Evolutionary conservation across 2,113 vertebrate species (phyloP), one percentile per base, ranked within the genome.

Genomic region (Dolichallabes microphthalmus): DNA sequence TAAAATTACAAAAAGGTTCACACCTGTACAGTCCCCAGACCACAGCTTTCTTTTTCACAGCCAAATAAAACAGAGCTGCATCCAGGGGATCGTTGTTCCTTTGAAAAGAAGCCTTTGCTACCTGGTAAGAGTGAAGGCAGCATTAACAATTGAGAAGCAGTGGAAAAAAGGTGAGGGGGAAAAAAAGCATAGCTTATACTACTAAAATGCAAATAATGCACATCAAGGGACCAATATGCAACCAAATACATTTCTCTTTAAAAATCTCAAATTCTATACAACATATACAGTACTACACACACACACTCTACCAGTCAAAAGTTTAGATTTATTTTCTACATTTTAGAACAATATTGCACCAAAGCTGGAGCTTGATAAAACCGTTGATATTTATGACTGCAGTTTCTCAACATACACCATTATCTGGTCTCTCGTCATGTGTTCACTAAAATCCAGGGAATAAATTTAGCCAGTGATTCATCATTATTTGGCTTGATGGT

Each of bases 11-110:
- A n/a, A 82, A 50, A 53, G 22, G 32, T 66, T 22, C 92, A 22
- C 93, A 98, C 98, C 98, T 97, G 92, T 97, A 99, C 73, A 99
- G 92, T 83, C 98, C 98, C 98, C 98, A 99, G 85, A 99, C 96
- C 85, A 99, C 97, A 85, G 97, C 96, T 88, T 99, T 99, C 95
- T 99, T 99, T 93, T 96, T 98, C 96, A 99, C 94, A 0, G 98
- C 97, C 0, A 99, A 96, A 91, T 99, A 99, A 93, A 97, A 99
- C 91, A 99, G 94, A 60, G 97, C 97, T 2, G 97, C 97, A 58
- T 99, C 98, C 92, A 99, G 94, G 35, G 98, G 98, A 93, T 99
- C 96, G 12, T 95, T 98, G 90, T 96, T 98, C 90, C 93, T 94
- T 87, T 97, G 96, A 93, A 98, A 98, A 69, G 97, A 95, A 82